Evolutionary conservation across 2,797 vertebrate species (phyloP).

Genomic region (Atherinosoma microstoma): DNA sequence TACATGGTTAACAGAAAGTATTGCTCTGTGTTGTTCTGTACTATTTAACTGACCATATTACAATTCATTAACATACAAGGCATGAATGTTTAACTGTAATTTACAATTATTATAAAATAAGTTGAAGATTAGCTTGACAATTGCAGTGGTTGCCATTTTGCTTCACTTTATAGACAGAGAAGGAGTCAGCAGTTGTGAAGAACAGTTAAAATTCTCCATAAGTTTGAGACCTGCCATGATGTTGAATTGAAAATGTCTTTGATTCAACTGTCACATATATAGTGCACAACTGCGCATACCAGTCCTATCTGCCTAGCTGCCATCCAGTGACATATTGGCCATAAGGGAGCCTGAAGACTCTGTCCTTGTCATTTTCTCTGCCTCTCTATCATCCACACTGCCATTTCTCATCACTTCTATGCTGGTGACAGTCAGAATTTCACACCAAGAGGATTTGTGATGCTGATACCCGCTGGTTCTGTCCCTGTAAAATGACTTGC

Average conservation of each 20-base stretch:
- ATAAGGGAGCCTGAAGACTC: slow-evolving; percentile 41
- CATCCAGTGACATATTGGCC: slow-evolving; percentile 47
- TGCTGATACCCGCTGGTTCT: slow-evolving; percentile 68
- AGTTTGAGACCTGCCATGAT: slow-evolving; percentile 10
- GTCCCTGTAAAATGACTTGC: slow-evolving; percentile 66
- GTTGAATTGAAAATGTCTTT: slow-evolving; percentile 19
- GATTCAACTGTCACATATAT: slow-evolving; percentile 31
- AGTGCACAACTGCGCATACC: slow-evolving; percentile 16
- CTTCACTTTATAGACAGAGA: not conserved
- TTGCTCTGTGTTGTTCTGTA: too few relatives aligned
- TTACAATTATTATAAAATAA: not conserved
- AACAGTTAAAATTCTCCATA: not conserved
- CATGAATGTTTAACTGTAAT: not conserved
- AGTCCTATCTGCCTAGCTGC: slow-evolving; percentile 22
- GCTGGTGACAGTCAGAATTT: slow-evolving; percentile 64
- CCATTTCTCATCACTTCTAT: slow-evolving; percentile 57
- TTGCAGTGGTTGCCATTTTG: not conserved
- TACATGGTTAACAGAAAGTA: too few relatives aligned
- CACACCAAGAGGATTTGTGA: slow-evolving; percentile 66
- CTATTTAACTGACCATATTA: too few relatives aligned
- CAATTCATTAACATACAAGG: too few relatives aligned
- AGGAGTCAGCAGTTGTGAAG: not conserved
- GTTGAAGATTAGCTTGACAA: not conserved
- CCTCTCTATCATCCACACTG: slow-evolving; percentile 48
- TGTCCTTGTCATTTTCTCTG: slow-evolving; percentile 53